These are phyloP conservation scores for Enteromius unitaeniatus DNA, from an alignment of 2,797 vertebrate genomes.

Conservation along the genomic window DNA sequence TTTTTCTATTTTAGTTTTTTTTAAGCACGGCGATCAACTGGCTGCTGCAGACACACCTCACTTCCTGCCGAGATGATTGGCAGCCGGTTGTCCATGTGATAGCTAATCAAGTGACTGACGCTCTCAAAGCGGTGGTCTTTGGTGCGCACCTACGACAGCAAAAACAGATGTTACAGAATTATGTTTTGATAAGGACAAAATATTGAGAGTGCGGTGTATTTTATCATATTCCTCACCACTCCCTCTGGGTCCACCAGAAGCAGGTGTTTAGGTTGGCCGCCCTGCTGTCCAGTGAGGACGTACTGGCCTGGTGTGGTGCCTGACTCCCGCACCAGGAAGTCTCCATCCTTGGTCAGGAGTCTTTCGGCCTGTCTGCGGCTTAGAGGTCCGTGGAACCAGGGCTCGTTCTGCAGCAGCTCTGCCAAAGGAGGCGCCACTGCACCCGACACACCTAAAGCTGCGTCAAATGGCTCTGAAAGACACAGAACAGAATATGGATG, in stretches of 20 bases:
- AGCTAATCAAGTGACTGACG: conserved; percentile 97
- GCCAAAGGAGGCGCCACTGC: conserved; percentile 84
- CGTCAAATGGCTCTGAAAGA: conserved; percentile 91
- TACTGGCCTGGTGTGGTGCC: conserved; percentile 95
- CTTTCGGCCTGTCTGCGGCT: conserved; percentile 91
- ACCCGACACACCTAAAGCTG: conserved; percentile 83
- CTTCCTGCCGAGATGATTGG: conserved; percentile 97
- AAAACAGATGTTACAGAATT: background rate
- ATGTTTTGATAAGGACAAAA: background rate
- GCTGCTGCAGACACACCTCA: conserved; percentile 95
- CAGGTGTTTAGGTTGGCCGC: conserved; percentile 92
- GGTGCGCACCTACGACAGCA: conserved; percentile 85
- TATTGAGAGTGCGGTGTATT: background rate
- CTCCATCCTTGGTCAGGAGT: conserved; percentile 89
- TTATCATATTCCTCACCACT: conserved; percentile 85
- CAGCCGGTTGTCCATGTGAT: conserved; percentile 98
- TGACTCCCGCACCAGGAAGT: conserved; percentile 96
- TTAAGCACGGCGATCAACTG: conserved; percentile 91
- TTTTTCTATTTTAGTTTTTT: conserved; percentile 74
- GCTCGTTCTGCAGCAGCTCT: conserved; percentile 89
- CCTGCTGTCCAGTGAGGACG: conserved; percentile 94
- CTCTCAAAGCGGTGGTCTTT: conserved; percentile 98
- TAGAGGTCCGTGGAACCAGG: conserved; percentile 95
- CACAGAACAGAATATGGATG: background rate
- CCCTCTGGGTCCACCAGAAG: conserved; percentile 96